Evolutionary conservation across 2,113 vertebrate species (phyloP).

Genomic region (Bufo bufo): DNA sequence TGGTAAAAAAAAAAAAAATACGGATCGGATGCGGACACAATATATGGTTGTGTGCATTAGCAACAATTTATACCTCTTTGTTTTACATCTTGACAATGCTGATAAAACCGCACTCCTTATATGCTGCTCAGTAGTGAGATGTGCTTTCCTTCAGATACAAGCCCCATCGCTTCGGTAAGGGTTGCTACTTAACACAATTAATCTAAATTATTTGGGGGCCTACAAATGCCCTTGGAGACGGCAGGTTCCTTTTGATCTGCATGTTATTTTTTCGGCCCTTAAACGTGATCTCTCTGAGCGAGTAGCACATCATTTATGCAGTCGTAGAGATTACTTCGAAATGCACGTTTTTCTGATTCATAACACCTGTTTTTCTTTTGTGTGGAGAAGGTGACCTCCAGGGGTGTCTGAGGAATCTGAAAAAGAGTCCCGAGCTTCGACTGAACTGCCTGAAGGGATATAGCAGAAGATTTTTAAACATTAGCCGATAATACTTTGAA

Average conservation of each 20-base stretch:
- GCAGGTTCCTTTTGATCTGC: constrained; percentile 60
- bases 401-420: background rate
- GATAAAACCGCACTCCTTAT: constrained; percentile 8
- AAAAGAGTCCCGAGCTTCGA: constrained; percentile 46
- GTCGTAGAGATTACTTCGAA: constrained; percentile 52
- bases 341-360: constrained; percentile 41
- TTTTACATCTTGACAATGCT: background rate
- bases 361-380: constrained; percentile 58
- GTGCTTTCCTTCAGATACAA: constrained; percentile 24
- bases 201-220: constrained; percentile 41
- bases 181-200: constrained; percentile 40
- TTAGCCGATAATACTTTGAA: constrained; percentile 45
- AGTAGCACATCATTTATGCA: constrained; percentile 56
- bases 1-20: no score
- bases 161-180: background rate
- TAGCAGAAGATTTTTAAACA: constrained; percentile 52
- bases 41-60: no score
- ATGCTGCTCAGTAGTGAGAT: background rate
- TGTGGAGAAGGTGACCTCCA: constrained; percentile 56
- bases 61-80: background rate
- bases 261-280: constrained; percentile 54
- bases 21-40: no score
- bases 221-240: constrained; percentile 30
- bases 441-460: constrained; percentile 44
- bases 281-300: constrained; percentile 56